These are phyloP conservation scores for Drosophila neotestacea DNA, from an alignment of 2,888 invertebrate genomes.

Conservation along the genomic window DNA sequence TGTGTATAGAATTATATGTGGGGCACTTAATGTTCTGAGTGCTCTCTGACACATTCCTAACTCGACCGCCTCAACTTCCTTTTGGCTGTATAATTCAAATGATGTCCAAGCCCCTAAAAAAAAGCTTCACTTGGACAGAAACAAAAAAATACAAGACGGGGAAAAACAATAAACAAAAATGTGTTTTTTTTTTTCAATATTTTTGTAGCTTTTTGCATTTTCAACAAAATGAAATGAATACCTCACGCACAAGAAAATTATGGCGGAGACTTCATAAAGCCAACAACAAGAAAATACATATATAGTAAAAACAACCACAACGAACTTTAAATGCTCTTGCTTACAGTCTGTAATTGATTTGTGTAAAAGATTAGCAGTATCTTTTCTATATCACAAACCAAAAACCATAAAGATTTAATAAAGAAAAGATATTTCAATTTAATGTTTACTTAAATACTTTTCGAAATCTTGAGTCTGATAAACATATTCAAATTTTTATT, in stretches of 20 bases:
- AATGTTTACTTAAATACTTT: background rate
- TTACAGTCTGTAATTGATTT: background rate
- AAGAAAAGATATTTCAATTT: no score
- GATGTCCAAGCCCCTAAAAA: slow-evolving; percentile 40
- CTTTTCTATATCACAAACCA: no score
- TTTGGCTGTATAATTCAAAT: slow-evolving; percentile 44
- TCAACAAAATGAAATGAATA: slow-evolving; percentile 72
- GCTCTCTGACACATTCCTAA: slow-evolving; percentile 36
- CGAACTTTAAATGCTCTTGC: slow-evolving; percentile 31
- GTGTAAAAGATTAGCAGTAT: background rate
- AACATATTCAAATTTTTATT: background rate
- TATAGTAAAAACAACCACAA: background rate
- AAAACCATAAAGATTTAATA: no score
- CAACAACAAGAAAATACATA: background rate
- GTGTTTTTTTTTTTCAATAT: slow-evolving; percentile 8
- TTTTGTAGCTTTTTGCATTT: slow-evolving; percentile 35
- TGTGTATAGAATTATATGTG: slow-evolving; percentile 28
- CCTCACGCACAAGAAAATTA: slow-evolving; percentile 45
- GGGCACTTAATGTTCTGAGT: slow-evolving; percentile 38
- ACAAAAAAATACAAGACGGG: slow-evolving; percentile 3
- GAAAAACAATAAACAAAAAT: slow-evolving; percentile 15
- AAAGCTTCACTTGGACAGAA: slow-evolving; percentile 9
- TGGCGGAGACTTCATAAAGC: slow-evolving; percentile 65
- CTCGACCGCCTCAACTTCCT: slow-evolving; percentile 39
- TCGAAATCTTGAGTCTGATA: background rate